Conservation (phyloP, 92 coral and sea anemone species). For the Parazoanthus atlanticus region DNA sequence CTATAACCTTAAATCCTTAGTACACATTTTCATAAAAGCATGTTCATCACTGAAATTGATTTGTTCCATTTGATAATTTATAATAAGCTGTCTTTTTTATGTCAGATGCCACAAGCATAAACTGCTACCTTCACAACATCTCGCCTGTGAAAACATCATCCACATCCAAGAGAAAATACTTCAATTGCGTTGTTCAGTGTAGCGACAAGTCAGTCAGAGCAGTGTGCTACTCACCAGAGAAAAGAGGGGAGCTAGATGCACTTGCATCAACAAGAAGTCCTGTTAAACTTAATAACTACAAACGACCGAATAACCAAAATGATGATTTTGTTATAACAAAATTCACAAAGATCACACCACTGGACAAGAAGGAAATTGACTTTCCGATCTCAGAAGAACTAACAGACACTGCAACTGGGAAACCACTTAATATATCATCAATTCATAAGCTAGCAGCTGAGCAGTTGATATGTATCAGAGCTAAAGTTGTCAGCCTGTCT, state of each 20-base stretch:
- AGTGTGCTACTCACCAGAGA: slow-evolving; percentile 63
- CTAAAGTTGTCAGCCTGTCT: slow-evolving; percentile 48
- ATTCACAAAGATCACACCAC: slow-evolving; percentile 54
- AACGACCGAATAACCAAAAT: slow-evolving; percentile 28
- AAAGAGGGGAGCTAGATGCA: slow-evolving; percentile 51
- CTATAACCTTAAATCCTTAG: too few species aligned
- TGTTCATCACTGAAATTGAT: too few species aligned
- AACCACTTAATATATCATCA: slow-evolving; percentile 56
- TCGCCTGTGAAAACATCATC: slow-evolving; percentile 55
- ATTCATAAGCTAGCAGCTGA: slow-evolving; percentile 57
- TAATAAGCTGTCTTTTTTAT: not conserved
- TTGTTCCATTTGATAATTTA: too few species aligned
- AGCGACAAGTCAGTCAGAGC: slow-evolving; percentile 63
- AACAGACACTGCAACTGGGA: slow-evolving; percentile 34
- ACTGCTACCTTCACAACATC: slow-evolving; percentile 56
- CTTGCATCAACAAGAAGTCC: slow-evolving; percentile 54
- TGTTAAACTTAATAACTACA: slow-evolving; percentile 45
- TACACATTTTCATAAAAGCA: too few species aligned
- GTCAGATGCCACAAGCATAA: slow-evolving; percentile 43
- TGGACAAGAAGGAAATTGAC: slow-evolving; percentile 51
- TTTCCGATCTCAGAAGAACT: slow-evolving; percentile 53
- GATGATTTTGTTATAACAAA: slow-evolving; percentile 45
- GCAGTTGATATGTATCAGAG: slow-evolving; percentile 52
- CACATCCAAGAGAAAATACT: slow-evolving; percentile 57
- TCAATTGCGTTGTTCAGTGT: slow-evolving; percentile 57